A percentile compares a stretch with the other conserved stretches of the same genome.
Evolutionary conservation across 2,888 invertebrate genomes (phyloP).

Genomic region (Troilus luridus): DNA sequence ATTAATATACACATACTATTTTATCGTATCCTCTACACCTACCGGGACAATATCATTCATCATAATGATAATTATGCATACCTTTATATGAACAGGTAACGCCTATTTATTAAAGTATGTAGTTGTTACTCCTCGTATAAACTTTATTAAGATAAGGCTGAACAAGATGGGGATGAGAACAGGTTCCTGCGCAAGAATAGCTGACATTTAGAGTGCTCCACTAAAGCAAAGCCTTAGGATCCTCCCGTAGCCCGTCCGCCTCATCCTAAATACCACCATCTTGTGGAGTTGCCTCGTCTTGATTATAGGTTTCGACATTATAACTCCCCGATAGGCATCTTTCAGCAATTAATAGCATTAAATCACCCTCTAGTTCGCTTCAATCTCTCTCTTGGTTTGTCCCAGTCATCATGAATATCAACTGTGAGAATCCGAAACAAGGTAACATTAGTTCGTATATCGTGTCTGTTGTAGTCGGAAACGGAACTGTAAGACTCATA

Average conservation of each 20-base stretch:
- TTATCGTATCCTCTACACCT: too few species aligned
- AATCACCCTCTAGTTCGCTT: not conserved
- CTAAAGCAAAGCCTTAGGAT: not conserved
- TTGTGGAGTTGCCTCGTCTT: not conserved
- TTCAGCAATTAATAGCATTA: not conserved
- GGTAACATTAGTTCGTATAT: not conserved
- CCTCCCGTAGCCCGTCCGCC: not conserved
- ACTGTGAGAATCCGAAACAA: not conserved
- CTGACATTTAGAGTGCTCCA: slow-evolving; percentile 3
- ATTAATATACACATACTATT: too few species aligned
- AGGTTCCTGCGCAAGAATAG: not conserved
- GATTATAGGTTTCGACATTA: slow-evolving; percentile 8
- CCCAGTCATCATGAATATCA: not conserved
- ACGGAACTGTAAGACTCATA: not conserved
- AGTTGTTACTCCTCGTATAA: not conserved
- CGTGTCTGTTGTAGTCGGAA: not conserved
- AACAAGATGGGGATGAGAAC: not conserved
- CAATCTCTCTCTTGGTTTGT: not conserved
- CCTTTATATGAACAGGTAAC: too few species aligned
- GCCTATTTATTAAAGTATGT: too few species aligned
- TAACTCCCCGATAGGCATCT: slow-evolving; percentile 1
- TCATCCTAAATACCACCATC: slow-evolving; percentile 19
- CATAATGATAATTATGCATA: too few species aligned
- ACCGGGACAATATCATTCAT: too few species aligned
- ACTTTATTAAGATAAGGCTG: not conserved